These are phyloP conservation scores for Ploceus nigricollis DNA, from an alignment of 2,113 vertebrate genomes.

Conservation along the genomic window DNA sequence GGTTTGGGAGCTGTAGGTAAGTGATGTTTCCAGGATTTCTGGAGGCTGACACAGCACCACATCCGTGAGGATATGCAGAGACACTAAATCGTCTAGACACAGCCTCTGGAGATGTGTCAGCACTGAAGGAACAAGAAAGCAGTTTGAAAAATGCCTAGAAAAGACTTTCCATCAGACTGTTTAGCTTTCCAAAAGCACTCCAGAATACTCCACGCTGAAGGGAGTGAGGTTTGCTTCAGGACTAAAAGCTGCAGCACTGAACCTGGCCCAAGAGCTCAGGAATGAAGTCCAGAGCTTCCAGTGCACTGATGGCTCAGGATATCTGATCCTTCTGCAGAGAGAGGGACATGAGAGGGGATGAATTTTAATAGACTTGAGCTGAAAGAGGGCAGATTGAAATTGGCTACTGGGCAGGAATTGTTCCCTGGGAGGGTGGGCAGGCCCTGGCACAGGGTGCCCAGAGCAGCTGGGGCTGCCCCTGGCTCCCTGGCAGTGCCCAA, in stretches of 20 bases:
- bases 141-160: neutral
- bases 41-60: neutral
- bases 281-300: neutral
- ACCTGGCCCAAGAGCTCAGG: neutral
- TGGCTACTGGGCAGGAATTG: neutral
- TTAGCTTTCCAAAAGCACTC: neutral
- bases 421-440: rapidly evolving
- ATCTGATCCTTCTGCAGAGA: neutral
- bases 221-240: neutral
- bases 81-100: neutral
- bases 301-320: neutral
- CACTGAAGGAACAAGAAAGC: neutral
- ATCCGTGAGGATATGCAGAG: neutral
- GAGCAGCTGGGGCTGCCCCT: neutral
- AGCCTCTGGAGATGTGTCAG: slow-evolving; percentile 8
- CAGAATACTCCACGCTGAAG: neutral
- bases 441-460: neutral
- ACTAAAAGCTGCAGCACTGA: neutral
- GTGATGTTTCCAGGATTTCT: neutral
- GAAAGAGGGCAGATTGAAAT: neutral
- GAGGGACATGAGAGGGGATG: neutral
- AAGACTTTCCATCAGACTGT: neutral
- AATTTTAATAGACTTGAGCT: neutral
- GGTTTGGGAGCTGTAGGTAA: neutral
- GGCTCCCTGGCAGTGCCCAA: neutral